These are phyloP conservation scores for Catostylus mosaicus DNA, from an alignment of 30 jellyfish, hydroid and myxozoan species.

Conservation along the genomic window DNA sequence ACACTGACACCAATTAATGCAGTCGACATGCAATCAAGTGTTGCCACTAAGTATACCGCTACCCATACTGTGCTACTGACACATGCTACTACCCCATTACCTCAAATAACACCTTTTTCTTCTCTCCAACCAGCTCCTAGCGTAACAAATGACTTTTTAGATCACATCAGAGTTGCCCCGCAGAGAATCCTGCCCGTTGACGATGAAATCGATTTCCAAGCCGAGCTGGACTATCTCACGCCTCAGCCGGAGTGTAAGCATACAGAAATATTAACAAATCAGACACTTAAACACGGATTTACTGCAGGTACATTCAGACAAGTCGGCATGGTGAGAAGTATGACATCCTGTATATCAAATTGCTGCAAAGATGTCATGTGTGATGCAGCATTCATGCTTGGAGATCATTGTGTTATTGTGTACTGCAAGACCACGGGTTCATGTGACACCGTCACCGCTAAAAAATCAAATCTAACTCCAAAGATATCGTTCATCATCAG, in stretches of 20 bases:
- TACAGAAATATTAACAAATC: constrained; percentile 58
- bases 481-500: constrained; percentile 46
- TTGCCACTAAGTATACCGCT: too few species aligned
- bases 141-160: background rate
- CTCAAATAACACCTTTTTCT: too few species aligned
- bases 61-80: too few species aligned
- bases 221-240: constrained; percentile 28
- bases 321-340: constrained; percentile 47
- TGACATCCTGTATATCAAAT: constrained; percentile 64
- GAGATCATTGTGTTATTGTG: constrained; percentile 71
- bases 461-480: constrained; percentile 57
- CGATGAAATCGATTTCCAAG: constrained; percentile 25
- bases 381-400: constrained; percentile 83
- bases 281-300: constrained; percentile 78
- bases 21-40: too few species aligned
- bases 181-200: constrained; percentile 3
- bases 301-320: constrained; percentile 61
- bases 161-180: background rate
- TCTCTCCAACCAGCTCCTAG: background rate
- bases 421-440: constrained; percentile 60
- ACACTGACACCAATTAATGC: too few species aligned
- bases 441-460: constrained; percentile 62
- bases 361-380: constrained; percentile 81
- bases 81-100: too few species aligned
- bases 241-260: constrained; percentile 67